phyloP scores from a whole-genome alignment of 2,888 invertebrate species.

The Ornithoptera alexandrae region DNA sequence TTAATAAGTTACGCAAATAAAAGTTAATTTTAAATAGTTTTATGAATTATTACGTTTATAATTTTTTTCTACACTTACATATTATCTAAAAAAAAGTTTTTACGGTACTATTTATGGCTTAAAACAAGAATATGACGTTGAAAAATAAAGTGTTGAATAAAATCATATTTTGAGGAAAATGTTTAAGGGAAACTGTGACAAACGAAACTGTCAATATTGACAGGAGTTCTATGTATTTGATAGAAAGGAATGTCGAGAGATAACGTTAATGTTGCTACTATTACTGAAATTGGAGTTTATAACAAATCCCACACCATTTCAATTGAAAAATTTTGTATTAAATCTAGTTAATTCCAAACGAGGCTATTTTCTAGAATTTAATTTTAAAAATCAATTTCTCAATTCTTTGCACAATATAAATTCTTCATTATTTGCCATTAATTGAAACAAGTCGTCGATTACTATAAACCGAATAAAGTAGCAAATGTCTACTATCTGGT shows the following conservation, averaged over 20 bases:
- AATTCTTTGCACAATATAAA: too few relatives aligned
- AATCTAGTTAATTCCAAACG: too few relatives aligned
- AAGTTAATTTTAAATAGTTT: not conserved
- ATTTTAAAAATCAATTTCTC: too few relatives aligned
- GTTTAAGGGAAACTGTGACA: constrained; percentile 19
- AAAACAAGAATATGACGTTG: constrained; percentile 7
- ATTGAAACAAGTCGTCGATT: too few relatives aligned
- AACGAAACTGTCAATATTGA: not conserved
- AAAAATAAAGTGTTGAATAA: constrained; percentile 26
- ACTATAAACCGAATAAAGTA: too few relatives aligned
- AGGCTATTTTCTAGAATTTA: too few relatives aligned
- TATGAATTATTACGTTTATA: not conserved
- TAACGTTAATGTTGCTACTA: not conserved
- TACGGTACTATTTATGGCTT: not conserved
- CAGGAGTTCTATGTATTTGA: not conserved
- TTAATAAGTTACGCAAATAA: not conserved
- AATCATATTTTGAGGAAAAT: constrained; percentile 29
- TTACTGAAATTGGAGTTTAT: not conserved
- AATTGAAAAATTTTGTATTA: too few relatives aligned
- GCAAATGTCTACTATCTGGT: too few relatives aligned
- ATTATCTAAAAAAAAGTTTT: not conserved
- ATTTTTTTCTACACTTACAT: not conserved
- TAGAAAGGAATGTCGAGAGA: not conserved
- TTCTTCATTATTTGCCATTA: too few relatives aligned
- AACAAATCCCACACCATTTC: not conserved